Evolutionary conservation across 2,888 invertebrate genomes (phyloP).

Genomic region (Atherix ibis): DNA sequence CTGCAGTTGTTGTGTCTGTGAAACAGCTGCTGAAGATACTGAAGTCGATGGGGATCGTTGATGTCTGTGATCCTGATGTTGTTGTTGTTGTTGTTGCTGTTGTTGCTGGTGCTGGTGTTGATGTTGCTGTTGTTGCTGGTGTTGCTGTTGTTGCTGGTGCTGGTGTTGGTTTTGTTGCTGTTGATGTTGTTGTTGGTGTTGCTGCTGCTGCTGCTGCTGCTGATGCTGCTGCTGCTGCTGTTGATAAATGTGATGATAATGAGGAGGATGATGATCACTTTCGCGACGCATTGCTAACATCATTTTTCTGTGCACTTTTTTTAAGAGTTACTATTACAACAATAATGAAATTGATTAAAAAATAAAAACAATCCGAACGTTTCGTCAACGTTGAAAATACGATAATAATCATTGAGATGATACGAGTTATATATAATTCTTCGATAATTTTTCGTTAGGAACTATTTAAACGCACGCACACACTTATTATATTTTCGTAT

Average conservation of each 20-base stretch:
- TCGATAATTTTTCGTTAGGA: not conserved
- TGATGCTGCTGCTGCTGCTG: constrained; percentile 7
- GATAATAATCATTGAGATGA: not conserved
- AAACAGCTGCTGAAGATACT: constrained; percentile 1
- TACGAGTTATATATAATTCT: constrained; percentile 1
- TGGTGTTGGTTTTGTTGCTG: too few relatives aligned
- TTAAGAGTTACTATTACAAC: not conserved
- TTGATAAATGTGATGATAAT: constrained; percentile 8
- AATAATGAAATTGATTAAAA: not conserved
- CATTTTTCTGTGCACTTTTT: too few relatives aligned
- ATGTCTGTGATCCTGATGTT: too few relatives aligned
- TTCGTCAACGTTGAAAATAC: constrained; percentile 1
- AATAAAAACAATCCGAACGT: constrained; percentile 1
- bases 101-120: constrained; percentile 1
- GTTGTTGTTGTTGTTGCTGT: too few relatives aligned
- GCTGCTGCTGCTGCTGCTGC: constrained; percentile 7
- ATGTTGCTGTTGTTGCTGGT: constrained; percentile 6
- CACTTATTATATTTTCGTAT: too few relatives aligned
- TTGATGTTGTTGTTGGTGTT: constrained; percentile 4
- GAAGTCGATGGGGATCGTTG: too few relatives aligned
- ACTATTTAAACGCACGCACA: too few relatives aligned
- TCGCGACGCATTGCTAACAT: constrained; percentile 62
- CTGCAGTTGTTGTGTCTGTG: constrained; percentile 6
- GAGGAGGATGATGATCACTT: constrained; percentile 39
- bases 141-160: constrained; percentile 5